Conservation (phyloP, 2,113 vertebrate genomes). For the Podiceps cristatus region DNA sequence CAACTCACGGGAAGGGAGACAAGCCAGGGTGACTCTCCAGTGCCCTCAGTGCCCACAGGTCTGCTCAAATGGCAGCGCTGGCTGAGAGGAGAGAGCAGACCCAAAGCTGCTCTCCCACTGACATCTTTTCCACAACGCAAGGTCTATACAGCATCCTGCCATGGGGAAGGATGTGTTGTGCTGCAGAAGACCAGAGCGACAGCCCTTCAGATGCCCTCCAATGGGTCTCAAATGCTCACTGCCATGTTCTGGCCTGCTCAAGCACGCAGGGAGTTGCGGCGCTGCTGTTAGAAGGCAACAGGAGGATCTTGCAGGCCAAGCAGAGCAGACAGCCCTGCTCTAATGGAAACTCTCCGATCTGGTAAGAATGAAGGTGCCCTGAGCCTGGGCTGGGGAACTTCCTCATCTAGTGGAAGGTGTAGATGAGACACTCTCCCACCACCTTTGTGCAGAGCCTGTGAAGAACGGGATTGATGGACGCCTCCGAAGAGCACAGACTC, state of each 20-base stretch:
- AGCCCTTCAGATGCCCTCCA: not conserved
- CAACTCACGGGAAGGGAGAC: not conserved
- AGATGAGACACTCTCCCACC: not conserved
- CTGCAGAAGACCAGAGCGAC: not conserved
- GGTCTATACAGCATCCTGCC: not conserved
- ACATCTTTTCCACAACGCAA: not conserved
- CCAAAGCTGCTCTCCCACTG: not conserved
- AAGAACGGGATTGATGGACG: not conserved
- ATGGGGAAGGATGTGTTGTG: not conserved
- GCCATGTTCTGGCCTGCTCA: not conserved
- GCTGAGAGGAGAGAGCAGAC: not conserved
- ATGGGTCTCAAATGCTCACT: not conserved
- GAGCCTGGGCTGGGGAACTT: not conserved
- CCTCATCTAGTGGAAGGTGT: not conserved
- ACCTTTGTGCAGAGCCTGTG: not conserved
- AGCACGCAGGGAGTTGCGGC: not conserved
- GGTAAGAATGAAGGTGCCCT: not conserved
- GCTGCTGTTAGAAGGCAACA: not conserved
- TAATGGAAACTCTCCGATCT: not conserved
- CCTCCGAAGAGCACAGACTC: not conserved
- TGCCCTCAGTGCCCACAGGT: not conserved
- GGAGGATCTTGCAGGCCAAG: not conserved
- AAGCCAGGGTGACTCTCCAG: not conserved
- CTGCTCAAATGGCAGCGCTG: not conserved
- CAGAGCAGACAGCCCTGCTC: not conserved